Percentiles rank a stretch among this genome's conserved stretches.
These are phyloP conservation scores for Helicorthomorpha holstii DNA, from an alignment of 1,140 invertebrate genomes.

Conservation along the genomic window DNA sequence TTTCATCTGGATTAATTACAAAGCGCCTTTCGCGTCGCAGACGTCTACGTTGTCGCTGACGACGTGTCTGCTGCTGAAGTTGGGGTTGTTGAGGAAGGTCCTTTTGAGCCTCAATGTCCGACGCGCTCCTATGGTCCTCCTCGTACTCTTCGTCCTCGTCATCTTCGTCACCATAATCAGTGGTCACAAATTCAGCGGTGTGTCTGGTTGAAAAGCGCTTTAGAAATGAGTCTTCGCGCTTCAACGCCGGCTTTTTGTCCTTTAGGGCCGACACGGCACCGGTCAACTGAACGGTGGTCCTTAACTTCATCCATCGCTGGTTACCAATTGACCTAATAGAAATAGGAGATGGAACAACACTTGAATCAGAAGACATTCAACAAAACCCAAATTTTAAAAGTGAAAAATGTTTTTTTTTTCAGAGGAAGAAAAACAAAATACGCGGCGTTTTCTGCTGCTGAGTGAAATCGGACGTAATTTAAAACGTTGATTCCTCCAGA, in stretches of 20 bases:
- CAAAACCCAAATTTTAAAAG: too few relatives aligned
- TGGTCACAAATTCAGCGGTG: slow-evolving; percentile 60
- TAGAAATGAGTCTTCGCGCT: slow-evolving; percentile 85
- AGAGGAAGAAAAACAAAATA: too few relatives aligned
- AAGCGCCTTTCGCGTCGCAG: slow-evolving; percentile 40
- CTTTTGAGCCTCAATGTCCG: slow-evolving; percentile 18
- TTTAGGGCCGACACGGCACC: slow-evolving; percentile 51
- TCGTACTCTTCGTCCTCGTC: slow-evolving; percentile 22
- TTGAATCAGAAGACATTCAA: too few relatives aligned
- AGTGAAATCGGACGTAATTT: too few relatives aligned
- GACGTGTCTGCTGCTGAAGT: slow-evolving; percentile 1
- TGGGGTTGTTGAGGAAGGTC: slow-evolving; percentile 30
- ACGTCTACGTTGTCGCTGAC: slow-evolving; percentile 19
- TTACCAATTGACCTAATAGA: slow-evolving; percentile 37
- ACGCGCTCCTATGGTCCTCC: neutral
- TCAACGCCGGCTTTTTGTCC: slow-evolving; percentile 60
- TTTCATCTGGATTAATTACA: slow-evolving; percentile 89
- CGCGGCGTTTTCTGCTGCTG: too few relatives aligned
- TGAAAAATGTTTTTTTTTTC: too few relatives aligned
- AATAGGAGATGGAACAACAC: too few relatives aligned
- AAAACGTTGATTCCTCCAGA: too few relatives aligned
- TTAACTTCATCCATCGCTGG: slow-evolving; percentile 83
- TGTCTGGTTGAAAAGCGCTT: slow-evolving; percentile 84
- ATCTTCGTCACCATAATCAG: slow-evolving; percentile 38
- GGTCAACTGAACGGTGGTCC: slow-evolving; percentile 78